Evolutionary conservation across 2,888 invertebrate genomes (phyloP), one percentile per base, ranked within the genome.

Genomic region (Andrena haemorrhoa): DNA sequence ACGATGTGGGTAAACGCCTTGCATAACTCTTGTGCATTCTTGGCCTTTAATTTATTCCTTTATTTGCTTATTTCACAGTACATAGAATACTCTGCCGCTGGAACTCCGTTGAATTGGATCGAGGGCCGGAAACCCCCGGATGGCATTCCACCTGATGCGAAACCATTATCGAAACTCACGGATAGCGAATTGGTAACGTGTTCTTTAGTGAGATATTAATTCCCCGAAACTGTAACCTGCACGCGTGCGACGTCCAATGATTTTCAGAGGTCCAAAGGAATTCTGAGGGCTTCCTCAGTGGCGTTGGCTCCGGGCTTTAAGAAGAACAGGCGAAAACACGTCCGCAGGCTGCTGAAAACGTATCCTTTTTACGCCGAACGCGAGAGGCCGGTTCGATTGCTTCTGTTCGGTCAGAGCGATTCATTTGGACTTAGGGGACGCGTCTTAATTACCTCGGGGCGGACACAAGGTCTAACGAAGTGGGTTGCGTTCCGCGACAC

Each of bases 281-380:
- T 92, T 4, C 86, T 93, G n/a, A 76, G 72, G 2, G 82, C 88
- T 2, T 82, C 87, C 33, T 84, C 86, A 0, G 87, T 89, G 3
- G 68, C 64, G 60, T 23, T 92, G 1, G 87, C 89, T 2, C 63
- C 20, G 0, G 88, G 90, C 58, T 79, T 92, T 16, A 82, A 79
- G 4, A 65, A 51, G 1, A 86, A 80, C 3, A 84, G 78, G 20
- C 81, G 73, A 29, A 73, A 79, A 47, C 35, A 58, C 51, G 61
- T 87, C 7, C 77, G 56, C 6, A 84, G 79, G 3, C 84, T 86
- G 4, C 84, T 93, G 0, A 92, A 89, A 86, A 91, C 91, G 93
- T 93, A 93, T 93, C 93, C 93, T 93, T 93, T 91, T 20, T 8
- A n/a, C 1, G 26, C 4, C 26, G 10, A 41, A 8, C 7, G 29